These are phyloP conservation scores for Latheticus oryzae DNA, from an alignment of 2,888 invertebrate genomes.

Conservation along the genomic window DNA sequence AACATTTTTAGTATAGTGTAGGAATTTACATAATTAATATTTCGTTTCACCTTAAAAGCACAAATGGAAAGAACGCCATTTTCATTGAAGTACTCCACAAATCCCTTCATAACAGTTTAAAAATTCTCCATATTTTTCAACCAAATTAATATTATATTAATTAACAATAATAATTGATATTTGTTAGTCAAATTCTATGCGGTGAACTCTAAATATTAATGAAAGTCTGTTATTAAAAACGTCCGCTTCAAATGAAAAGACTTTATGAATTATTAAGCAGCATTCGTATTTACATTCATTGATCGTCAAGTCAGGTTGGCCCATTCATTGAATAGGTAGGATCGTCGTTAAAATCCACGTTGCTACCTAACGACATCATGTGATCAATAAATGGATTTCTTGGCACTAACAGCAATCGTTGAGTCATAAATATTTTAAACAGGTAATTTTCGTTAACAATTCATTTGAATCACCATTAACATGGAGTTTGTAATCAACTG, in stretches of 20 bases:
- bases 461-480: too few species aligned
- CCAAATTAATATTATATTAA: too few species aligned
- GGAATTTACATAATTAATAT: conserved; percentile 21
- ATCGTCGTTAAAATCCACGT: conserved; percentile 8
- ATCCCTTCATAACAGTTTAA: too few species aligned
- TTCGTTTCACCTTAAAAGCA: conserved; percentile 19
- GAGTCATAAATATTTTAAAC: conserved; percentile 16
- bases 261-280: conserved; percentile 4
- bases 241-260: background rate
- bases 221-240: background rate
- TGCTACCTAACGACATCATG: conserved; percentile 1
- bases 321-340: conserved; percentile 11
- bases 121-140: too few species aligned
- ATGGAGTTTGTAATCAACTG: too few species aligned
- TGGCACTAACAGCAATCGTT: conserved; percentile 5
- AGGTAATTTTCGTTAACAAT: conserved; percentile 3
- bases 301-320: conserved; percentile 2
- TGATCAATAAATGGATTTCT: conserved; percentile 18
- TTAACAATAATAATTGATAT: too few species aligned
- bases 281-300: conserved; percentile 11
- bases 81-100: background rate
- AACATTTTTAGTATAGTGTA: conserved; percentile 10
- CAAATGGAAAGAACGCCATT: conserved; percentile 8
- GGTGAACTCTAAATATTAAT: too few species aligned
- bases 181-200: too few species aligned